A percentile compares a stretch with the other conserved stretches of the same genome.
Conservation (phyloP, 2,797 vertebrate species). For the Tragelaphus eurycerus region DNA sequence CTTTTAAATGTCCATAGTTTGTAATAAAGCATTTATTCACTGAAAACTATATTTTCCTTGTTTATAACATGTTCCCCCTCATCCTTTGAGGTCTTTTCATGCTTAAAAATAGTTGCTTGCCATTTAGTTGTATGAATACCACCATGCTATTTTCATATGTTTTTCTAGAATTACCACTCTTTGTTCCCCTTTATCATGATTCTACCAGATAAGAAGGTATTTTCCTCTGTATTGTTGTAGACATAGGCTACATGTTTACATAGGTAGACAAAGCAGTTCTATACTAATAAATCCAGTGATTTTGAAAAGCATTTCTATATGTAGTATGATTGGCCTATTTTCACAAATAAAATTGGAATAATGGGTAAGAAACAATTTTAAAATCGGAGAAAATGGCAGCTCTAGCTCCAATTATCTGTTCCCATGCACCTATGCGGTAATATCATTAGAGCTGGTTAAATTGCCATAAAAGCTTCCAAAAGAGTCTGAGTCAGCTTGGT, state of each 20-base stretch:
- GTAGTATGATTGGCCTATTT: not conserved
- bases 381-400: not conserved
- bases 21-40: not conserved
- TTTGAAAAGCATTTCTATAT: not conserved
- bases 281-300: not conserved
- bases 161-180: not conserved
- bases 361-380: not conserved
- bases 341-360: not conserved
- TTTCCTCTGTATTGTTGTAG: not conserved
- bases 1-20: not conserved
- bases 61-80: not conserved
- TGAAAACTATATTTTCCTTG: not conserved
- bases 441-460: not conserved
- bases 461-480: slow-evolving; percentile 28
- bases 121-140: not conserved
- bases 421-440: slow-evolving; percentile 23
- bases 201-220: not conserved
- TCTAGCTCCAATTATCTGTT: not conserved
- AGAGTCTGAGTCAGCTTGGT: slow-evolving; percentile 61
- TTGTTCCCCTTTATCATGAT: not conserved
- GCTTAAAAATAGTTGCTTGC: not conserved
- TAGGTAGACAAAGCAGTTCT: not conserved
- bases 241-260: not conserved
- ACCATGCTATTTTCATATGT: not conserved
- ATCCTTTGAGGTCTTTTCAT: not conserved